Base-by-base conservation (phyloP, 1,140 invertebrate species). In the Hyposmocoma kahamanoa region DNA sequence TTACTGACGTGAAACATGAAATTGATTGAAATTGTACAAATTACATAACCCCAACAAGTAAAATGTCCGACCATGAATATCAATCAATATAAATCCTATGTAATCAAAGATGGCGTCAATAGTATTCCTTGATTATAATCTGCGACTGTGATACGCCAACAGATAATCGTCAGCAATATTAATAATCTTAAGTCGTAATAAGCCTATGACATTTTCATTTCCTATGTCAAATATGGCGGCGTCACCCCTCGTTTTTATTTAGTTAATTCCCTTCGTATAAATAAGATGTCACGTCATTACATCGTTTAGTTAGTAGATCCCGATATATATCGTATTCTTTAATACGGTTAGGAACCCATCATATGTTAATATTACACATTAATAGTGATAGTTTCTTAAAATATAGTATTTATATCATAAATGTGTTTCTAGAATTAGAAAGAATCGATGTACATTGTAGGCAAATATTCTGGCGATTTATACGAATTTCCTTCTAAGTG, bases 161-260 rank as follows among this genome's bases (percentile, higher is more conserved):
- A 57, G 63, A 71, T 70, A 67, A 75, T 75, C 68, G 51, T 51
- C 38, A 56, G 59, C 58, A 70, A 71, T 83, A 80, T 79, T 66
- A 83, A 83, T 83, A 80, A 78, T 80, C 75, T 53, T 50, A 38
- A 56, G 53, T 55, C 60, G 71, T 79, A 83, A 79, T 81, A 78
- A 76, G 63, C 55, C 63, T 71, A 72, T 82, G 78, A 83, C 75
- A 75, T 81, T 79, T 82, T 81, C 76, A 80, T 83, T 81, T 79
- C 71, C 78, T 59, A 77, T 53, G 59, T 74, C 78, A 82, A 79
- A 79, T 82, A 82, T 66, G 41, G 56, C 54, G 47, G 46, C 15
- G 47, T 42, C 60, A 36, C 65, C 64, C 66, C 64, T 62, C 57
- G 52, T 51, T 42, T 52, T 55, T 67, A 67, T 66, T 67, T 68